A percentile compares a stretch with the other conserved stretches of the same genome.
Evolutionary conservation across 2,113 vertebrate genomes (phyloP).

Genomic region (Ammodytes dubius): DNA sequence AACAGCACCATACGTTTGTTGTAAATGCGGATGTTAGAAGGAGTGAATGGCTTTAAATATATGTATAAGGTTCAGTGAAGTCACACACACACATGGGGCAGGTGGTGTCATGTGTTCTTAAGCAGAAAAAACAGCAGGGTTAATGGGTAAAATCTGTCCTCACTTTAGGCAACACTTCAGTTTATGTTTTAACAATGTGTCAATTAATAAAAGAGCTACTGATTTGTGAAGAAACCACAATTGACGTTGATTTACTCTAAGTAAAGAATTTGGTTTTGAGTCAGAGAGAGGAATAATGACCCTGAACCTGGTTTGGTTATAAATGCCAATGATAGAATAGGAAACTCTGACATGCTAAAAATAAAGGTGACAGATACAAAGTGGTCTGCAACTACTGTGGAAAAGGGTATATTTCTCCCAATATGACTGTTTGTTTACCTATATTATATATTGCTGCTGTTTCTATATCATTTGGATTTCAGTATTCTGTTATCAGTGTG

Average conservation of each 20-base stretch:
- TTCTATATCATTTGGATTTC: not conserved
- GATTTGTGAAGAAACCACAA: not conserved
- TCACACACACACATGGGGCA: not conserved
- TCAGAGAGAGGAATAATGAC: not conserved
- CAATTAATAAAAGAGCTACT: not conserved
- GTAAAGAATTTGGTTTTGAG: not conserved
- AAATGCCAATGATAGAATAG: not conserved
- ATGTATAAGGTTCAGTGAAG: not conserved
- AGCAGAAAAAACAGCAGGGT: not conserved
- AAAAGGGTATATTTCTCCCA: not conserved
- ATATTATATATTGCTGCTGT: not conserved
- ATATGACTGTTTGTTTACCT: not conserved
- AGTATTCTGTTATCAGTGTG: not conserved
- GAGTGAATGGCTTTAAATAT: not conserved
- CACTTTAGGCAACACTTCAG: not conserved
- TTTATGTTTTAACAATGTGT: not conserved
- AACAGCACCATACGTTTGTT: not conserved
- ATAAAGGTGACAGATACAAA: not conserved
- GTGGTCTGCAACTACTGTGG: not conserved
- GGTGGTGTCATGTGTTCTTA: not conserved
- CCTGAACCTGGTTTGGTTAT: not conserved
- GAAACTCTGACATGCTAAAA: not conserved
- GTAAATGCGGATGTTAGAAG: not conserved
- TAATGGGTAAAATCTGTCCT: too few species aligned
- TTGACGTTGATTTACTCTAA: not conserved